Evolutionary conservation across 92 coral and sea anemone species (phyloP).

Genomic region (Epizoanthus stellaris): DNA sequence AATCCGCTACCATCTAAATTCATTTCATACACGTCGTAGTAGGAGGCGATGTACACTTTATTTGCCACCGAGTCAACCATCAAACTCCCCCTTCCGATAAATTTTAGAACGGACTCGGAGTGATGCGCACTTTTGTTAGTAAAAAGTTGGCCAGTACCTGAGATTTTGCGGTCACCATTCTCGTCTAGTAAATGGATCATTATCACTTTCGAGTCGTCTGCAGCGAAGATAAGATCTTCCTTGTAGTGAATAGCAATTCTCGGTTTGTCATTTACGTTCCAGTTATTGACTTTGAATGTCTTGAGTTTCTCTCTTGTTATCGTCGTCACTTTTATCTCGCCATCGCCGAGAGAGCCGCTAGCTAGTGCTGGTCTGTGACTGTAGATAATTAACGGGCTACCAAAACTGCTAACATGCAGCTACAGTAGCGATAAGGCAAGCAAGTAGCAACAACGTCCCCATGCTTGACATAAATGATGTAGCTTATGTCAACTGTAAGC

Average conservation of each 20-base stretch:
- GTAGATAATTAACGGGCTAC: too few relatives aligned
- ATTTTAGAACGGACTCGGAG: conserved; percentile 14
- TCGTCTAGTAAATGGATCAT: conserved; percentile 42
- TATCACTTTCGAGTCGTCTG: conserved; percentile 15
- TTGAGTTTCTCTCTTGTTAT: too few relatives aligned
- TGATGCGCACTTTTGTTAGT: conserved; percentile 26
- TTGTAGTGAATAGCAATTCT: conserved; percentile 46
- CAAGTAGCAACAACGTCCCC: too few relatives aligned
- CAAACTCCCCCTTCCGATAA: background rate
- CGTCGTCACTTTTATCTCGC: too few relatives aligned
- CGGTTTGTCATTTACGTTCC: too few relatives aligned
- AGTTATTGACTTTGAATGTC: too few relatives aligned
- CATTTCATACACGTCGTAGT: background rate
- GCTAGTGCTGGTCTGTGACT: too few relatives aligned
- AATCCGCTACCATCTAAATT: conserved; percentile 21
- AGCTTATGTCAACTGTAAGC: too few relatives aligned
- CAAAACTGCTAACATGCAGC: too few relatives aligned
- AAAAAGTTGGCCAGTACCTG: conserved; percentile 49
- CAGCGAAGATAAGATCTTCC: conserved; percentile 46
- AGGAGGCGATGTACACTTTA: background rate
- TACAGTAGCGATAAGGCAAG: too few relatives aligned
- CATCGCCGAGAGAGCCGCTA: too few relatives aligned
- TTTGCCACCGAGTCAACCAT: conserved; percentile 14
- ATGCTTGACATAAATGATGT: too few relatives aligned
- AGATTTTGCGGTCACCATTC: conserved; percentile 38